A percentile compares a stretch with the other conserved stretches of the same genome.
Evolutionary conservation across 2,888 invertebrate species (phyloP).

Genomic region (Eupithecia dodoneata): DNA sequence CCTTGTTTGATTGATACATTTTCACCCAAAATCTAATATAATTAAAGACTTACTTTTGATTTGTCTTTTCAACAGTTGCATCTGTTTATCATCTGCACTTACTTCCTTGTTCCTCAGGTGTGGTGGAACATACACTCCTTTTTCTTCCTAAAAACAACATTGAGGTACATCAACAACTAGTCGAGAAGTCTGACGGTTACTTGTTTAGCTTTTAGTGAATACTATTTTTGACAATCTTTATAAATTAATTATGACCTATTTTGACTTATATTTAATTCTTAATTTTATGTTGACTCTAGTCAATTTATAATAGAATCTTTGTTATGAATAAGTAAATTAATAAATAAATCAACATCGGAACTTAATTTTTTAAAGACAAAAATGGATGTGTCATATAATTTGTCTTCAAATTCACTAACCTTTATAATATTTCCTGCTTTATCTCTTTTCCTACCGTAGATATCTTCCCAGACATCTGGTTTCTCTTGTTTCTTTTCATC

Average conservation of each 20-base stretch:
- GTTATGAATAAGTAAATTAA: too few species aligned
- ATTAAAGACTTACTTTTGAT: slow-evolving; percentile 87
- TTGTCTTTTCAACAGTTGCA: slow-evolving; percentile 88
- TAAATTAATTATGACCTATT: too few species aligned
- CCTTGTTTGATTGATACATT: too few species aligned
- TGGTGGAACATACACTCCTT: slow-evolving; percentile 92
- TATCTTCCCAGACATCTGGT: slow-evolving; percentile 91
- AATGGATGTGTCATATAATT: neutral
- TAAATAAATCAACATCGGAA: neutral
- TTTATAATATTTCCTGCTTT: slow-evolving; percentile 90
- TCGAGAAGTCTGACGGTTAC: too few species aligned
- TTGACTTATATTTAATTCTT: too few species aligned
- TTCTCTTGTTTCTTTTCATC: slow-evolving; percentile 59
- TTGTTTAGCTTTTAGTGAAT: too few species aligned
- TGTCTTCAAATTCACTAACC: slow-evolving; percentile 60
- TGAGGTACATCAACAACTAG: neutral
- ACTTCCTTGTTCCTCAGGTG: slow-evolving; percentile 86
- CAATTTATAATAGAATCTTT: too few species aligned
- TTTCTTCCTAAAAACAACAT: slow-evolving; percentile 64
- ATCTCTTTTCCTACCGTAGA: slow-evolving; percentile 94
- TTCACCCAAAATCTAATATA: too few species aligned
- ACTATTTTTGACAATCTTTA: too few species aligned
- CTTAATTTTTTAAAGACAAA: neutral
- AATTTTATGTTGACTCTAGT: too few species aligned
- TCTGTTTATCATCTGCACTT: slow-evolving; percentile 80